Evolutionary conservation across 1,140 invertebrate species (phyloP), one percentile per base, ranked within the genome.

Genomic region (Macrocentrus cingulum): DNA sequence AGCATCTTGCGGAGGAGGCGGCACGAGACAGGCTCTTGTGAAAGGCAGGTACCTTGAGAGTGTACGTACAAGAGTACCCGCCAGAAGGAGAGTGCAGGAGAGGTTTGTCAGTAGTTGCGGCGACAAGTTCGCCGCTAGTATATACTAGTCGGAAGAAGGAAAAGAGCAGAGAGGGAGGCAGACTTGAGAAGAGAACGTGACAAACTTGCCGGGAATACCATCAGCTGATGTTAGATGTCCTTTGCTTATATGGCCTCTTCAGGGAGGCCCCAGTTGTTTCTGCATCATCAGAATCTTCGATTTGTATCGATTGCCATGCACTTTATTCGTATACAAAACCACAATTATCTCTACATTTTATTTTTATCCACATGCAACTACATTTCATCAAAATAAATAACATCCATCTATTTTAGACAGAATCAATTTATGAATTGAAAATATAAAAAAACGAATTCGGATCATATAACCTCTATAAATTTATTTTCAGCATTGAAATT

Each of bases 151-250:
- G n/a, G 41, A 22, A 60, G 45, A 42, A 37, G 45, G 22, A 18
- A n/a, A 29, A 45, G 18, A 45, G 18, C 16, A 9, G 42, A 45
- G 18, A 18, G 22, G 13, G 19, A 32, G 23, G 37, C n/a, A 20
- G 9, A n/a, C n/a, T n/a, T n/a, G 39, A 49, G 11, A 39, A 29
- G 45, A 44, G 20, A 67, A 62, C 62, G 67, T 67, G 64, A 69
- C 62, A 61, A 62, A 69, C 60, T 53, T 56, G 41, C 13, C 16
- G 42, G 44, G 42, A 67, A 60, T 57, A 39, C 56, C 57, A 66
- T 66, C 54, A 53, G 61, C 55, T 57, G 59, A 58, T n/a, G n/a
- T n/a, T n/a, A n/a, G n/a, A n/a, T n/a, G 36, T 49, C 41, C 19
- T 36, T 7, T 22, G 39, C 8, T 34, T n/a, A n/a, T n/a, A n/a